These are phyloP conservation scores for Ophioderma brevispina DNA, from an alignment of 35 echinoderm and acorn worm species.

Conservation along the genomic window DNA sequence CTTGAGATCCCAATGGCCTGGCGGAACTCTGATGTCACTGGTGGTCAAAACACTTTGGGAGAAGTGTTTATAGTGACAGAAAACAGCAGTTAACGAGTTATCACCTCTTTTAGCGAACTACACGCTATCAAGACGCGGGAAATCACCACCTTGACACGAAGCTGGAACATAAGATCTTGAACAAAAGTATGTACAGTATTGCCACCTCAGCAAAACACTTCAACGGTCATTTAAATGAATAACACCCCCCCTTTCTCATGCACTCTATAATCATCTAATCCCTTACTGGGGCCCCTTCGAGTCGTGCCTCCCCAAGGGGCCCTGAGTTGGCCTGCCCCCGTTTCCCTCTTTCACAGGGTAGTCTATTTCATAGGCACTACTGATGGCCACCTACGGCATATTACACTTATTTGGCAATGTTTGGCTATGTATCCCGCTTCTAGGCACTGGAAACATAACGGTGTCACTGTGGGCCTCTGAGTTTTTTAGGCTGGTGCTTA, in stretches of 20 bases:
- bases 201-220: background rate
- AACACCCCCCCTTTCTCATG: background rate
- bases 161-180: background rate
- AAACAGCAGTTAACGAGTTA: background rate
- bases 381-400: too few species aligned
- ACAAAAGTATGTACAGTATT: background rate
- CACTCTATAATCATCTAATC: too few species aligned
- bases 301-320: background rate
- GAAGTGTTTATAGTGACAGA: background rate
- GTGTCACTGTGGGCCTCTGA: background rate
- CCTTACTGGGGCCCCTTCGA: background rate
- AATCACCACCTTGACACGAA: background rate
- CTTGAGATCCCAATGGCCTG: background rate
- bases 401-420: too few species aligned
- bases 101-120: background rate
- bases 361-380: too few species aligned
- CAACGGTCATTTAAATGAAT: background rate
- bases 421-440: too few species aligned
- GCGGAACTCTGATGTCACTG: background rate
- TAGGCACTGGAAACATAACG: too few species aligned
- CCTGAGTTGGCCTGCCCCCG: background rate
- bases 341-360: too few species aligned
- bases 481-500: too few species aligned
- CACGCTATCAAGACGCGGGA: background rate
- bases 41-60: background rate